These are phyloP conservation scores for Merops nubicus DNA, from an alignment of 2,113 vertebrate genomes.

Conservation along the genomic window DNA sequence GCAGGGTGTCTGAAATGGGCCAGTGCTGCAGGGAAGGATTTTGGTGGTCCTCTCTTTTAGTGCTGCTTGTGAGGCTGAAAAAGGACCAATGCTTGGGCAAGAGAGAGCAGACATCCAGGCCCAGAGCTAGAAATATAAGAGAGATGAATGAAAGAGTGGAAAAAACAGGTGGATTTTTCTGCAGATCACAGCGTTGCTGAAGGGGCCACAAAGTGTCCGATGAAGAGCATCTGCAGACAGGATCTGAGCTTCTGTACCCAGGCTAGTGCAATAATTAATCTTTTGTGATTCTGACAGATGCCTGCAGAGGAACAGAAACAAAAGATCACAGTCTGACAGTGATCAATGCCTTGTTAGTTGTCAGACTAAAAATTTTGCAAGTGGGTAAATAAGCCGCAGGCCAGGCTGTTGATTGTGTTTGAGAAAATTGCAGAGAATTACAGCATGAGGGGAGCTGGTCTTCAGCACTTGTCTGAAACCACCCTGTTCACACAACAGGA, in stretches of 20 bases:
- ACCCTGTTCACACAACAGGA: background rate
- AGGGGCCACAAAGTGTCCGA: background rate
- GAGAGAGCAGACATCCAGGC: background rate
- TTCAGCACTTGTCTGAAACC: background rate
- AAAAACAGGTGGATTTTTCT: background rate
- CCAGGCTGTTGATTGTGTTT: background rate
- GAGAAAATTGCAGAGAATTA: background rate
- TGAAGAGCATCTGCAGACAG: background rate
- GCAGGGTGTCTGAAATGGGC: background rate
- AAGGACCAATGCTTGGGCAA: background rate
- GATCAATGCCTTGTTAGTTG: slow-evolving; percentile 24
- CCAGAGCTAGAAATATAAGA: background rate
- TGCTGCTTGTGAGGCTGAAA: background rate
- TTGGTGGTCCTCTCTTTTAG: background rate
- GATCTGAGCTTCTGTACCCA: background rate
- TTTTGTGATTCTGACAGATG: slow-evolving; percentile 19
- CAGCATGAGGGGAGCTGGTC: background rate
- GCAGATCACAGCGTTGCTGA: background rate
- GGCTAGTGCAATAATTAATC: background rate
- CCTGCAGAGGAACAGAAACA: slow-evolving; percentile 21
- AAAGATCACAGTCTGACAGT: background rate
- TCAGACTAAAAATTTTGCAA: slow-evolving; percentile 16
- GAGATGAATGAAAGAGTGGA: background rate
- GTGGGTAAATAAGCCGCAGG: slow-evolving; percentile 1
- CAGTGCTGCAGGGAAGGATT: background rate